Evolutionary conservation across 2,888 invertebrate genomes (phyloP).

Genomic region (Ichneumoninae sp.): DNA sequence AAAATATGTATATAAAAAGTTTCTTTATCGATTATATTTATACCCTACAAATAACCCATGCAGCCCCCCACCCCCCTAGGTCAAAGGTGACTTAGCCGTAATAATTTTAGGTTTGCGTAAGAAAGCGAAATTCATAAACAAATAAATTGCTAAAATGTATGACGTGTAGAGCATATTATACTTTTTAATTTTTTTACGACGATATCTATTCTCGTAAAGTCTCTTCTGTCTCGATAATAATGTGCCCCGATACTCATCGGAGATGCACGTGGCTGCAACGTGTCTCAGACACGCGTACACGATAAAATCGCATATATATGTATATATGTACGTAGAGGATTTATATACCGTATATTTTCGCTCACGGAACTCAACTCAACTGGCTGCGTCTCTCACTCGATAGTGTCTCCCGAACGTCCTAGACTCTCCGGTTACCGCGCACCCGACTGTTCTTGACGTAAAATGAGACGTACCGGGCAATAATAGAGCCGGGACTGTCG

Average conservation of each 20-base stretch:
- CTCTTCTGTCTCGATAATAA: conserved; percentile 22
- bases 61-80: not conserved
- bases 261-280: conserved; percentile 8
- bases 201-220: conserved; percentile 2
- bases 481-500: conserved; percentile 58
- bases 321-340: not conserved
- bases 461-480: conserved; percentile 63
- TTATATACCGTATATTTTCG: conserved; percentile 23
- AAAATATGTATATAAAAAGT: not conserved
- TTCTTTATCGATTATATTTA: not conserved
- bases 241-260: conserved; percentile 4
- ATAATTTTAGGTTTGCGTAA: too few species aligned
- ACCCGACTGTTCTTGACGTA: conserved; percentile 63
- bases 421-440: conserved; percentile 28
- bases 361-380: conserved; percentile 30
- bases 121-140: too few species aligned
- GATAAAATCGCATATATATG: not conserved
- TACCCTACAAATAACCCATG: not conserved
- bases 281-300: not conserved
- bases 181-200: not conserved
- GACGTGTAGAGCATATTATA: too few species aligned
- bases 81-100: too few species aligned
- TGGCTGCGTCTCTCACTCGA: conserved; percentile 13
- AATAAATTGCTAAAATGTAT: too few species aligned
- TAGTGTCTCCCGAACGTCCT: conserved; percentile 9